Evolutionary conservation across 2,888 invertebrate species (phyloP).

Genomic region (Galerucella pusilla): DNA sequence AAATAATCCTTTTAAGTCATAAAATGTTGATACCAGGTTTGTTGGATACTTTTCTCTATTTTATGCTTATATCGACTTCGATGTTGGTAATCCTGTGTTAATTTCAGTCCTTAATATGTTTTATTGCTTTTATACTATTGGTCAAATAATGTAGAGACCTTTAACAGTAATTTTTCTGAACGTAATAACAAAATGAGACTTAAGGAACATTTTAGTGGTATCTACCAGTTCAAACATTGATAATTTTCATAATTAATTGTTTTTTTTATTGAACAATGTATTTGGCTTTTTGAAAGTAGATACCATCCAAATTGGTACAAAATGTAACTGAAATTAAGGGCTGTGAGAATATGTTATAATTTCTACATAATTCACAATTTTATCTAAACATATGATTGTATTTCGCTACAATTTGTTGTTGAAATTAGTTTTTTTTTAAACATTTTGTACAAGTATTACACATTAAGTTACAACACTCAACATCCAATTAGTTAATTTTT

Average conservation of each 20-base stretch:
- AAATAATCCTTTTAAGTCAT: too few relatives aligned
- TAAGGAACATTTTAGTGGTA: neutral
- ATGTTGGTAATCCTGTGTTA: conserved; percentile 45
- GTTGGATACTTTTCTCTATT: neutral
- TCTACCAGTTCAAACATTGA: neutral
- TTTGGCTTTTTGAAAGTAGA: neutral
- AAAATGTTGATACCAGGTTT: conserved; percentile 16
- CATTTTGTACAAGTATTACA: conserved; percentile 44
- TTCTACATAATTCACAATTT: conserved; percentile 39
- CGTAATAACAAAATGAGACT: neutral
- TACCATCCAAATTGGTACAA: neutral
- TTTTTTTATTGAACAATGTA: too few relatives aligned
- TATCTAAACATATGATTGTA: conserved; percentile 53
- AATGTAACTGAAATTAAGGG: neutral
- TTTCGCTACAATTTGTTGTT: conserved; percentile 54
- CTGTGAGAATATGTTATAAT: neutral
- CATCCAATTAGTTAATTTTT: conserved; percentile 46
- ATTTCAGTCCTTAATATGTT: conserved; percentile 29
- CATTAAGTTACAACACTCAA: conserved; percentile 44
- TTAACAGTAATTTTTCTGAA: too few relatives aligned
- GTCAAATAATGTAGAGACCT: conserved; percentile 31
- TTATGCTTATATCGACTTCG: conserved; percentile 33
- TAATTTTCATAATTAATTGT: neutral
- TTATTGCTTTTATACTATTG: conserved; percentile 44
- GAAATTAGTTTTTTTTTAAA: conserved; percentile 30